Base-by-base conservation (phyloP, 2,113 vertebrate species). In the Arizona elegans region DNA sequence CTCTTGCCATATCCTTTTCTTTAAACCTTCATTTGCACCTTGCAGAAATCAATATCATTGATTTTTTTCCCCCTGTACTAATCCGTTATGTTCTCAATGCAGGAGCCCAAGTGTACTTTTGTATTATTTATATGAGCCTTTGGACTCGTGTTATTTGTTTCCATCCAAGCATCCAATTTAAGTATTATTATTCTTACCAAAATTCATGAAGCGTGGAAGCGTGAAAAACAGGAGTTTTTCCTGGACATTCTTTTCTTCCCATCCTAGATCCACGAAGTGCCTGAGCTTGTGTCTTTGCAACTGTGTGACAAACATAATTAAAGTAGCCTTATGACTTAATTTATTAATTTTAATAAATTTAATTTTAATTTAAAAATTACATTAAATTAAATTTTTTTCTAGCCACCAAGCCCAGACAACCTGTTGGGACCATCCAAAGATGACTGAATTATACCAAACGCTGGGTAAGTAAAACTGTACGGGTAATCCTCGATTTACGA, bases 391-490 rank as follows among this genome's bases (percentile, higher is more conserved):
- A 3, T 13, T 33, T 96, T 9, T 92, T 95, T 97, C 62, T 95
- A 99, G 99, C 97, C 99, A 99, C 95, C 99, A 99, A 97, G 98
- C 99, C 94, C 99, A 99, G 97, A 99, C 99, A 0, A 99, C 99
- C 0, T 99, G 99, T 98, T 99, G 99, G 99, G 99, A 99, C 97
- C 99, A 99, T 97, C 99, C 99, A 96, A 99, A 99, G 98, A 99
- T 99, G 99, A 99, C 98, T 1, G 99, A 99, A 94, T 94, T 99
- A 92, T 99, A 99, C 97, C 99, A 99, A 96, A 98, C 99, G 0
- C 97, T 99, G 94, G 98, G 99, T 99, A 97, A 98, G 97, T 96
- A 93, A 94, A 94, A 47, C 0, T 0, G 56, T 24, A 24, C 6
- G 2, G 56, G 23, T 59, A 24, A n/a, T n/a, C 62, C 62, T 70